Conservation (phyloP, 37 sponge, comb jelly and placozoan species). For the Aplysina aerophoba region DNA sequence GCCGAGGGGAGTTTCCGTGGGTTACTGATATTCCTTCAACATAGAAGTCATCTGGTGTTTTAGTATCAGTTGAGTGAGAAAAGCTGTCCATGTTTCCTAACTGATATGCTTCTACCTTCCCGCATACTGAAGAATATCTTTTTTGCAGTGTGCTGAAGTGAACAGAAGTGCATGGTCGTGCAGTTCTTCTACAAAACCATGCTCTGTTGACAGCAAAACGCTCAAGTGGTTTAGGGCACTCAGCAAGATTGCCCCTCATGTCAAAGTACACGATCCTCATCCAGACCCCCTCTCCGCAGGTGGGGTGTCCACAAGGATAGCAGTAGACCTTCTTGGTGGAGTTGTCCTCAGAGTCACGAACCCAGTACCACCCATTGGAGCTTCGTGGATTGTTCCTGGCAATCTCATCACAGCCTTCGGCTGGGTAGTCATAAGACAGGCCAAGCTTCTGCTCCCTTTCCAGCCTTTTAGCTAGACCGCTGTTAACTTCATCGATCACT, state of each 20-base stretch:
- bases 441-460: no score
- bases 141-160: background rate
- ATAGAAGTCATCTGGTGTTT: background rate
- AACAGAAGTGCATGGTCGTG: conserved; percentile 3
- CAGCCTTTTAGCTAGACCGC: no score
- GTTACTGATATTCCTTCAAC: conserved; percentile 15
- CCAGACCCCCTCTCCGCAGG: conserved; percentile 32
- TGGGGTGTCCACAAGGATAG: conserved; percentile 14
- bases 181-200: background rate
- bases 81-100: background rate
- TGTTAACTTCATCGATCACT: no score
- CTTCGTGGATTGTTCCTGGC: background rate
- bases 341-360: background rate
- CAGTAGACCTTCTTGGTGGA: background rate
- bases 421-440: background rate
- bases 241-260: background rate
- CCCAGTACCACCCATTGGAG: conserved; percentile 9
- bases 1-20: background rate
- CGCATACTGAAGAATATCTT: conserved; percentile 15
- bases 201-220: background rate
- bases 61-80: background rate
- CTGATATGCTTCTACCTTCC: conserved; percentile 27
- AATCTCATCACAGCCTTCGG: conserved; percentile 1
- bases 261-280: conserved; percentile 25
- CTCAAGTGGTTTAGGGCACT: conserved; percentile 9